Conservation (phyloP, 2,113 vertebrate genomes). For the Tinamus guttatus region DNA sequence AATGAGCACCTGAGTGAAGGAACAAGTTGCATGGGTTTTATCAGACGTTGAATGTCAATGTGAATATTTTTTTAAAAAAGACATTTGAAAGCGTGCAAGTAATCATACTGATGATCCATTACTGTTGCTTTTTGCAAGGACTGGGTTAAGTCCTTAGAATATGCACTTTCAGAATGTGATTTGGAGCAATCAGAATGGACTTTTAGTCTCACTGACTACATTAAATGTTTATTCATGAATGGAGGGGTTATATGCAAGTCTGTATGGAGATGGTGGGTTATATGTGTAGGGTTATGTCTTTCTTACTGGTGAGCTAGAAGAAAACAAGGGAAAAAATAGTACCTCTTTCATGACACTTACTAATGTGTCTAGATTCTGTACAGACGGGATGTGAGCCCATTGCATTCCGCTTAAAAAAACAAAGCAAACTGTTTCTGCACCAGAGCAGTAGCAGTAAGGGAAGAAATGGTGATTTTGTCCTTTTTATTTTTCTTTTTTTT, state of each 20-base stretch:
- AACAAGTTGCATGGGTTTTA: background rate
- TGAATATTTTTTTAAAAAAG: background rate
- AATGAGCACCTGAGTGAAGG: background rate
- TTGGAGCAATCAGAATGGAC: background rate
- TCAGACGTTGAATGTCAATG: accelerated
- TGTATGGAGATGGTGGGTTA: background rate
- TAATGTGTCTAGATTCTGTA: background rate
- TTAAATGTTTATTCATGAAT: background rate
- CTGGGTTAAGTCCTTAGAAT: background rate
- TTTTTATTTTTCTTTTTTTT: background rate
- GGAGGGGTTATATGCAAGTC: background rate
- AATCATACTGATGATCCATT: background rate
- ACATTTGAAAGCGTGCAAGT: background rate
- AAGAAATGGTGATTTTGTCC: background rate
- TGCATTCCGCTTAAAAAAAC: background rate
- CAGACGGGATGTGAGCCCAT: background rate
- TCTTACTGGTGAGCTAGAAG: background rate
- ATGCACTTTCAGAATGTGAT: background rate
- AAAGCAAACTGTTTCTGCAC: background rate
- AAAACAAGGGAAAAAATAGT: background rate
- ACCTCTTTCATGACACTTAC: background rate
- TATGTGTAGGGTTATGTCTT: background rate
- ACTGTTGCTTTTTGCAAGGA: background rate
- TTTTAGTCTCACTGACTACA: background rate
- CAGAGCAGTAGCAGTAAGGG: background rate